A percentile compares a stretch with the other conserved stretches of the same genome.
Evolutionary conservation across 2,888 invertebrate species (phyloP).

Genomic region (Nemapogon koenigi): DNA sequence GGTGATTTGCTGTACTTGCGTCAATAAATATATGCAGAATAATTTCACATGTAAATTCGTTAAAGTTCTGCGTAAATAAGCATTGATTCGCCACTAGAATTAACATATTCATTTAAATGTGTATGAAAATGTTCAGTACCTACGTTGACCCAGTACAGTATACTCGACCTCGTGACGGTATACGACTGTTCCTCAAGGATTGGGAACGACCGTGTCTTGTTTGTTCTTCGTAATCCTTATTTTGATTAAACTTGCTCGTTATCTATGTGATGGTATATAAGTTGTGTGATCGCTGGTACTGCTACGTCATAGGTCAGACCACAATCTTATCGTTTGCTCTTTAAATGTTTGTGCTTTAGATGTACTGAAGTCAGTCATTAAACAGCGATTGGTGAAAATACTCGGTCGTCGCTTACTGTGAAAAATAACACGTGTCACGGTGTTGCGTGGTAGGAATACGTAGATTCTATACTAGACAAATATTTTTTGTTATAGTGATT

Average conservation of each 20-base stretch:
- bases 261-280: constrained; percentile 45
- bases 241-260: constrained; percentile 38
- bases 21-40: constrained; percentile 30
- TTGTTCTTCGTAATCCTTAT: constrained; percentile 33
- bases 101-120: constrained; percentile 54
- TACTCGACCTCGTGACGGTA: not conserved
- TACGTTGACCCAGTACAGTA: constrained; percentile 34
- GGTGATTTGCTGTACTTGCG: not conserved
- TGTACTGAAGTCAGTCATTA: constrained; percentile 54
- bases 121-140: constrained; percentile 31
- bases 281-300: constrained; percentile 47
- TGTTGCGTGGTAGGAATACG: constrained; percentile 10
- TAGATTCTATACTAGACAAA: constrained; percentile 1
- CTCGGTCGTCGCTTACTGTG: constrained; percentile 25
- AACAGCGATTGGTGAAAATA: constrained; percentile 38
- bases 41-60: constrained; percentile 39
- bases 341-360: constrained; percentile 59
- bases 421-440: constrained; percentile 10
- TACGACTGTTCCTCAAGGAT: not conserved
- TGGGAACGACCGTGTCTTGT: not conserved
- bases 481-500: constrained; percentile 8
- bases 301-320: constrained; percentile 49
- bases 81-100: constrained; percentile 39
- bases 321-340: constrained; percentile 53
- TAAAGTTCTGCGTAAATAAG: constrained; percentile 37